phyloP scores from a whole-genome alignment of 2,113 vertebrate species.

The Alces alces region DNA sequence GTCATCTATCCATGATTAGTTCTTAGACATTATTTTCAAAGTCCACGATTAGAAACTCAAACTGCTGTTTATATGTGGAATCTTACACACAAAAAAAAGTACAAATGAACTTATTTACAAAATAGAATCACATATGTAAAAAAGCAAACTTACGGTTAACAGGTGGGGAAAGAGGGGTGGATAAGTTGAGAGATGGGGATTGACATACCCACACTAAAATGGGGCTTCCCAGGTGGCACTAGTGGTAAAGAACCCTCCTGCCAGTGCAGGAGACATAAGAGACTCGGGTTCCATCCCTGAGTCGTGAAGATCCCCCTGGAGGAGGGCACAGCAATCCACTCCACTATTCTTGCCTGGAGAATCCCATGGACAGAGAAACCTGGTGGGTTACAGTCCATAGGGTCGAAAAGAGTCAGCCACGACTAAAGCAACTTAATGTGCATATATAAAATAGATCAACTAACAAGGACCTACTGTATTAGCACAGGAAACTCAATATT shows the following conservation, averaged over 20 bases:
- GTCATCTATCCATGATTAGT: not conserved
- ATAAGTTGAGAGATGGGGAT: not conserved
- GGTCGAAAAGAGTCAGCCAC: not conserved
- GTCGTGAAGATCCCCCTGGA: not conserved
- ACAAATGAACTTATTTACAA: not conserved
- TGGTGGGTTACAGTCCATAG: not conserved
- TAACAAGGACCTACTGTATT: not conserved
- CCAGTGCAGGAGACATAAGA: not conserved
- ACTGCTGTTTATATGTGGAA: not conserved
- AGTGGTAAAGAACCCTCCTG: not conserved
- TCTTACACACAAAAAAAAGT: not conserved
- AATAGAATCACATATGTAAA: not conserved
- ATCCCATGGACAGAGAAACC: not conserved
- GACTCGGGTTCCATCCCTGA: not conserved
- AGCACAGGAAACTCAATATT: not conserved
- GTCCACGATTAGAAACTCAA: not conserved
- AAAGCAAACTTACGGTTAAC: not conserved
- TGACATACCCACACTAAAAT: not conserved
- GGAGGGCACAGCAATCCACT: rapidly evolving
- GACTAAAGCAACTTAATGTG: not conserved
- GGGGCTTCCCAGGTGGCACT: not conserved
- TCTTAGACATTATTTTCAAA: not conserved
- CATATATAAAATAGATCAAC: not conserved
- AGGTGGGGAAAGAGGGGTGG: not conserved
- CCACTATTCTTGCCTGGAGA: not conserved